Conservation (phyloP, 2,797 vertebrate genomes). For the Phrynocephalus forsythii region DNA sequence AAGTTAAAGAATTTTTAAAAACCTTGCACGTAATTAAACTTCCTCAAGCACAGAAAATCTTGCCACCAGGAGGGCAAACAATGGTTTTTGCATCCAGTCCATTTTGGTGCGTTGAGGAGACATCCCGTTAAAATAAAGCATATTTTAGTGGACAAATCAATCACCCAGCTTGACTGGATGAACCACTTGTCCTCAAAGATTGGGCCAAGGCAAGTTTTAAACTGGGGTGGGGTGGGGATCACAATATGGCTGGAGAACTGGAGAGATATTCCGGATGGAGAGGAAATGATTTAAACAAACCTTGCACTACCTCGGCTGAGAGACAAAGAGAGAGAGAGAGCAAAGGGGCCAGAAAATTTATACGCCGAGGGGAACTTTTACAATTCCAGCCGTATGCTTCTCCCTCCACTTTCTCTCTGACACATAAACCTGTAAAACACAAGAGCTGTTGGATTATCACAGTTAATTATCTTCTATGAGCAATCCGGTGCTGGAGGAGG, state of each 20-base stretch:
- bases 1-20: too few species aligned
- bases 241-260: slow-evolving; percentile 20
- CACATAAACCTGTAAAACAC: slow-evolving; percentile 24
- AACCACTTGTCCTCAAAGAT: slow-evolving; percentile 3
- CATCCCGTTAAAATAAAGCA: not conserved
- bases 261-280: not conserved
- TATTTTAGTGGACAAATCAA: not conserved
- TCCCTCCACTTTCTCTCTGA: not conserved
- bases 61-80: not conserved
- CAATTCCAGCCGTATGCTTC: slow-evolving; percentile 16
- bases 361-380: not conserved
- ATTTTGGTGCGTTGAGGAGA: not conserved
- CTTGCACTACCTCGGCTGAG: not conserved
- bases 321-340: too few species aligned
- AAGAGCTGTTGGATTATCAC: not conserved
- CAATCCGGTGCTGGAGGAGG: not conserved
- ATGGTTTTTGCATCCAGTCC: not conserved
- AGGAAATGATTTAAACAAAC: slow-evolving; percentile 12
- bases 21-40: too few species aligned
- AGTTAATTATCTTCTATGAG: not conserved
- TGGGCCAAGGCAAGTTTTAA: slow-evolving; percentile 15
- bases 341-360: not conserved
- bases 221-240: not conserved
- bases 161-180: not conserved
- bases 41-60: not conserved